phyloP scores from a whole-genome alignment of 2,888 invertebrate genomes.

The Lobophora halterata region DNA sequence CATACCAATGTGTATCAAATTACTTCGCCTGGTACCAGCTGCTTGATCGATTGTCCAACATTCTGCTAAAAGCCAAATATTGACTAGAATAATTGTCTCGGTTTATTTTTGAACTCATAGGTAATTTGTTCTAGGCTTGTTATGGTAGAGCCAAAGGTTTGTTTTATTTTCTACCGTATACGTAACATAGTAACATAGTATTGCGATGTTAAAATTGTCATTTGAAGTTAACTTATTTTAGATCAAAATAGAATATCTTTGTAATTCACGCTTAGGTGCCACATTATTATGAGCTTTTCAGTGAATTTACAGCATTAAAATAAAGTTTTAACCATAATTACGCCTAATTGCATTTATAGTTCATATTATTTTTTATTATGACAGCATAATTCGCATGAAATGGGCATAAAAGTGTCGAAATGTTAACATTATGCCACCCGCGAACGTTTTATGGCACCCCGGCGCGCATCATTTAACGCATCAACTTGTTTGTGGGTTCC shows the following conservation, averaged over 20 bases:
- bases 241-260: too few species aligned
- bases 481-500: slow-evolving; percentile 42
- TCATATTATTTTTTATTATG: slow-evolving; percentile 31
- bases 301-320: too few species aligned
- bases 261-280: too few species aligned
- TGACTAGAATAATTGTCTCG: slow-evolving; percentile 56
- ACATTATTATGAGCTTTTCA: too few species aligned
- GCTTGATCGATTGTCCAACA: slow-evolving; percentile 70
- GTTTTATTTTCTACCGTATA: too few species aligned
- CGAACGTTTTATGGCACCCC: slow-evolving; percentile 54
- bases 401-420: slow-evolving; percentile 57
- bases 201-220: too few species aligned
- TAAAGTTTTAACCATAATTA: slow-evolving; percentile 20
- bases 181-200: too few species aligned
- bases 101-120: slow-evolving; percentile 23
- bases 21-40: slow-evolving; percentile 69
- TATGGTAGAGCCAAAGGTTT: slow-evolving; percentile 15
- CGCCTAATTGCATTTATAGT: slow-evolving; percentile 31
- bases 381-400: slow-evolving; percentile 46
- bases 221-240: too few species aligned
- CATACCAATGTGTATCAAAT: slow-evolving; percentile 78
- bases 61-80: slow-evolving; percentile 65
- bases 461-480: slow-evolving; percentile 56
- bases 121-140: slow-evolving; percentile 25
- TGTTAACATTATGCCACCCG: slow-evolving; percentile 52